Evolutionary conservation across 2,888 invertebrate genomes (phyloP), one percentile per base, ranked within the genome.

Genomic region (Drosophila parthenogenetica): DNA sequence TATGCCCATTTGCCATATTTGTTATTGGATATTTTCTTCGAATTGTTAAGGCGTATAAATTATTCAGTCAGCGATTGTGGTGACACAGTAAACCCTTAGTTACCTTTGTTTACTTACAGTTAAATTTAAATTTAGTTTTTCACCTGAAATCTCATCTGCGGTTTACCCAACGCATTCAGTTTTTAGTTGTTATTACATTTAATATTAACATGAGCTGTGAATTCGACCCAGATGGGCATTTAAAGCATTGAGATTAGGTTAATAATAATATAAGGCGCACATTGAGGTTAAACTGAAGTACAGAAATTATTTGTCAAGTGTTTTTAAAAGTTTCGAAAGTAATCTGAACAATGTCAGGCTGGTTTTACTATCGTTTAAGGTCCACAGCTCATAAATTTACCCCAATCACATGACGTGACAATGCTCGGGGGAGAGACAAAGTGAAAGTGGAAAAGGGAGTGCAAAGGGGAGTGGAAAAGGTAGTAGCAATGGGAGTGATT

Each of bases 311-410:
- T 40, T 45, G 35, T 14, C 61, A 77, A 62, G 67, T 45, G 67
- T 37, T 55, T 65, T 43, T 43, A 29, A 51, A 40, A 62, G 48
- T 61, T 25, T 39, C 25, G 29, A 7, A 49, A 45, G 42, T 84
- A 81, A 87, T 78, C 75, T 69, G 53, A 39, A 14, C 48, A 48
- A 37, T 65, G 62, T 65, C 48, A 63, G 62, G 39, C 60, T 14
- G 37, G 42, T 39, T 62, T 67, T 49, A 39, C 25, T 50, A 46
- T 22, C 54, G 59, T n/a, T 59, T 59, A 54, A 61, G 17, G 50
- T 48, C 50, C 48, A 50, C 50, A 50, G 39, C 69, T 63, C 61
- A 62, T 72, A 77, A 74, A 81, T 68, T 55, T 54, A 35, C 17
- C 46, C 53, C 43, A 59, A 29, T 48, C 46, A 51, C 49, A 42